Evolutionary conservation across 2,888 invertebrate species (phyloP).

Genomic region (Portevinia maculata): DNA sequence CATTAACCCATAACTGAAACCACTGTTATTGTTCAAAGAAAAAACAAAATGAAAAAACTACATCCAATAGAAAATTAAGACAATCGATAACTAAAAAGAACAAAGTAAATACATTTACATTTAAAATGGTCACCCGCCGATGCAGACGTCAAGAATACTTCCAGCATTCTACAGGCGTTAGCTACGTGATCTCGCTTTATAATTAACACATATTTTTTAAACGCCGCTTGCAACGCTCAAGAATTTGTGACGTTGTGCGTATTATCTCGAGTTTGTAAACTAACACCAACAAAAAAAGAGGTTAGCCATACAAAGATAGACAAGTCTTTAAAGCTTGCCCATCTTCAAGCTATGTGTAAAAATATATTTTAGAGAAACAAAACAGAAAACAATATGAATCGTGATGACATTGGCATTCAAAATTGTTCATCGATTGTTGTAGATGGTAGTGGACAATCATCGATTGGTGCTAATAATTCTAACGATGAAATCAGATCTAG

Average conservation of each 20-base stretch:
- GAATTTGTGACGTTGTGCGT: slow-evolving; percentile 17
- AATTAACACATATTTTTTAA: slow-evolving; percentile 31
- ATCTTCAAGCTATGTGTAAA: slow-evolving; percentile 37
- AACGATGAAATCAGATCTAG: slow-evolving; percentile 46
- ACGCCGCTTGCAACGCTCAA: slow-evolving; percentile 8
- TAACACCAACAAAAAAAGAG: neutral
- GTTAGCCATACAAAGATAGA: slow-evolving; percentile 4
- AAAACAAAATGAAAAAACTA: slow-evolving; percentile 34
- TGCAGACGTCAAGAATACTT: slow-evolving; percentile 37
- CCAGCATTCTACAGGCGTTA: slow-evolving; percentile 33
- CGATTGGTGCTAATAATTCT: slow-evolving; percentile 38
- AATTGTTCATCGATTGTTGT: slow-evolving; percentile 44
- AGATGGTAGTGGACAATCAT: slow-evolving; percentile 47
- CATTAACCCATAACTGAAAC: slow-evolving; percentile 34
- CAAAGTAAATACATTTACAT: slow-evolving; percentile 7
- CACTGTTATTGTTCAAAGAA: slow-evolving; percentile 13
- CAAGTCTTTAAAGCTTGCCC: slow-evolving; percentile 5
- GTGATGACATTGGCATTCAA: slow-evolving; percentile 60
- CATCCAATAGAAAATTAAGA: slow-evolving; percentile 29
- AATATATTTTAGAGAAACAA: slow-evolving; percentile 26
- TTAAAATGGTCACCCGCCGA: slow-evolving; percentile 21
- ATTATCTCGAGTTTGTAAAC: slow-evolving; percentile 9
- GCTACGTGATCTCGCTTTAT: slow-evolving; percentile 27
- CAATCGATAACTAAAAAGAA: slow-evolving; percentile 27
- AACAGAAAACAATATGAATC: slow-evolving; percentile 57